phyloP scores from a whole-genome alignment of 1,140 invertebrate species.

The Dermatophagoides farinae region DNA sequence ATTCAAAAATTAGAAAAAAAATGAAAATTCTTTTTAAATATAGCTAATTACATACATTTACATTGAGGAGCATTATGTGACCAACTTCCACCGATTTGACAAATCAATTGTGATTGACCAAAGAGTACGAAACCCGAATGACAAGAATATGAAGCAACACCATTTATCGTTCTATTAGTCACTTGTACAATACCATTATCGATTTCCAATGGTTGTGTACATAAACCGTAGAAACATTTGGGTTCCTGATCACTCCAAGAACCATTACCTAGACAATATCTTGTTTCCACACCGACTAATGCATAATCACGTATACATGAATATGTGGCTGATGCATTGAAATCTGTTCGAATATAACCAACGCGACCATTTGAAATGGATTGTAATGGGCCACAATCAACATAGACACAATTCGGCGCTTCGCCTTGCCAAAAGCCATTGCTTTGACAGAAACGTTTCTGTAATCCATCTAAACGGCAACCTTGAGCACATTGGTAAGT shows the following conservation, averaged over 20 bases:
- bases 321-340: constrained; percentile 51
- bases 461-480: constrained; percentile 51
- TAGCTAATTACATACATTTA: constrained; percentile 18
- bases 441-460: constrained; percentile 25
- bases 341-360: constrained; percentile 42
- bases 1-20: neutral
- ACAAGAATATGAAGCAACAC: constrained; percentile 42
- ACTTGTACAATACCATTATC: constrained; percentile 60
- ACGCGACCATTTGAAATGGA: constrained; percentile 50
- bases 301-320: constrained; percentile 59
- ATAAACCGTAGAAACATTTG: constrained; percentile 47
- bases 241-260: constrained; percentile 66
- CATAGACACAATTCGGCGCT: constrained; percentile 43
- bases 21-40: neutral
- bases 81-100: constrained; percentile 21
- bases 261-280: constrained; percentile 44
- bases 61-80: constrained; percentile 20
- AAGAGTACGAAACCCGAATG: constrained; percentile 61
- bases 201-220: constrained; percentile 50
- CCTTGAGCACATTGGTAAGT: constrained; percentile 59
- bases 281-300: constrained; percentile 40
- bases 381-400: constrained; percentile 52
- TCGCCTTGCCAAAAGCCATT: constrained; percentile 31
- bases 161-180: constrained; percentile 32
- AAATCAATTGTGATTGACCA: constrained; percentile 29